phyloP scores from a whole-genome alignment of 2,888 invertebrate species.

The Meiosimyza decipiens region DNA sequence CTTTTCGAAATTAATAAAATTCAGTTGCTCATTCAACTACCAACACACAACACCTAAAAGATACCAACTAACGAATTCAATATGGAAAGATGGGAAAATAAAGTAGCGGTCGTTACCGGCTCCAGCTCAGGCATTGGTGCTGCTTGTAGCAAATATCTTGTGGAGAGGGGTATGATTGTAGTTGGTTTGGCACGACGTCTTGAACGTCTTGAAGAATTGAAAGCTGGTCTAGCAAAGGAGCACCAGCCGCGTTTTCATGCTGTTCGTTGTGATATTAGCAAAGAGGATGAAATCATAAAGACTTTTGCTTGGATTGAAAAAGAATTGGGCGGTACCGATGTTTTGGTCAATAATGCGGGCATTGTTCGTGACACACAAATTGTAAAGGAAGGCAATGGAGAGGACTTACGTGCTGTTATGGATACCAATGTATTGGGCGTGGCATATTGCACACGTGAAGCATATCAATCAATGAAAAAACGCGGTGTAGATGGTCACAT shows the following conservation, averaged over 20 bases:
- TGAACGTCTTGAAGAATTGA: conserved; percentile 61
- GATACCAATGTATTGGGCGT: conserved; percentile 68
- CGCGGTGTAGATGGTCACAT: conserved; percentile 68
- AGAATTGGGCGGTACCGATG: conserved; percentile 69
- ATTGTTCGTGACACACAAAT: conserved; percentile 39
- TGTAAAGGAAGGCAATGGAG: conserved; percentile 47
- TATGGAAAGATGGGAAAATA: conserved; percentile 70
- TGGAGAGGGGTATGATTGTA: conserved; percentile 67
- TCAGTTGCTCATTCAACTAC: too few species aligned
- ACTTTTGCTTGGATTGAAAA: conserved; percentile 68
- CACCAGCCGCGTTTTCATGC: conserved; percentile 58
- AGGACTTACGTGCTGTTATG: conserved; percentile 56
- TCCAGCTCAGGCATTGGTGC: conserved; percentile 71
- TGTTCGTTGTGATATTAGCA: conserved; percentile 68
- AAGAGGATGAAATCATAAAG: conserved; percentile 69
- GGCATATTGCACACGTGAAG: conserved; percentile 67
- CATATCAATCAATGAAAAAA: conserved; percentile 67
- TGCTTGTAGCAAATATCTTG: conserved; percentile 62
- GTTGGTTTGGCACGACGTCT: conserved; percentile 68
- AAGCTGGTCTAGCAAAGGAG: conserved; percentile 45
- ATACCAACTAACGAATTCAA: background rate
- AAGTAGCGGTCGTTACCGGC: conserved; percentile 71
- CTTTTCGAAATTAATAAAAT: too few species aligned
- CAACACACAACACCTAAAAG: conserved; percentile 23
- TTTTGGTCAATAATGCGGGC: conserved; percentile 72